These are phyloP conservation scores for Cremastinae sp. DNA, from an alignment of 2,888 invertebrate species.

Conservation along the genomic window DNA sequence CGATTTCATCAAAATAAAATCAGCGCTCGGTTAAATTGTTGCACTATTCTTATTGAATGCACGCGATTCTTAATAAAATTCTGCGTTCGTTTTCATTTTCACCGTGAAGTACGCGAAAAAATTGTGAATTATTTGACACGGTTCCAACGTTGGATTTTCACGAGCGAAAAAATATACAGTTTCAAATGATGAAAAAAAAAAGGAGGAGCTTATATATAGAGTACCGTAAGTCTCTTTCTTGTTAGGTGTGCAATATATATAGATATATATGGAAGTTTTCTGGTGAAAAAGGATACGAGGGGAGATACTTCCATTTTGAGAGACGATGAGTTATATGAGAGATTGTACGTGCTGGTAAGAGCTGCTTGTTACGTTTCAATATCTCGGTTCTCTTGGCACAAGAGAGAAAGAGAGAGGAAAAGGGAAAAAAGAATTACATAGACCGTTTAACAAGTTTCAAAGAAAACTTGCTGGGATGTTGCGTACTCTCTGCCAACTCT, in stretches of 20 bases:
- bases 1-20: background rate
- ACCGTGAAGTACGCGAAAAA: too few relatives aligned
- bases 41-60: too few relatives aligned
- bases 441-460: constrained; percentile 38
- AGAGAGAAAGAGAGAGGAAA: background rate
- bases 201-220: background rate
- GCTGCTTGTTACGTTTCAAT: constrained; percentile 36
- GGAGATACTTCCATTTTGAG: background rate
- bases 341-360: background rate
- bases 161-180: too few relatives aligned
- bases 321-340: background rate
- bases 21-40: too few relatives aligned
- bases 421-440: constrained; percentile 12
- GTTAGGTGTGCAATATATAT: background rate
- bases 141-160: too few relatives aligned
- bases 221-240: background rate
- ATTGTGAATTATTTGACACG: too few relatives aligned
- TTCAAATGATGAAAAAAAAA: too few relatives aligned
- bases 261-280: background rate
- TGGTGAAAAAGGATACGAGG: background rate
- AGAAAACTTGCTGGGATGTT: constrained; percentile 49
- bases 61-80: too few relatives aligned
- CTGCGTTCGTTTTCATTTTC: too few relatives aligned
- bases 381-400: constrained; percentile 18
- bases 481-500: constrained; percentile 41